A percentile compares a stretch with the other conserved stretches of the same genome.
Conservation (phyloP, 2,113 vertebrate genomes). For the Orycteropus afer region DNA sequence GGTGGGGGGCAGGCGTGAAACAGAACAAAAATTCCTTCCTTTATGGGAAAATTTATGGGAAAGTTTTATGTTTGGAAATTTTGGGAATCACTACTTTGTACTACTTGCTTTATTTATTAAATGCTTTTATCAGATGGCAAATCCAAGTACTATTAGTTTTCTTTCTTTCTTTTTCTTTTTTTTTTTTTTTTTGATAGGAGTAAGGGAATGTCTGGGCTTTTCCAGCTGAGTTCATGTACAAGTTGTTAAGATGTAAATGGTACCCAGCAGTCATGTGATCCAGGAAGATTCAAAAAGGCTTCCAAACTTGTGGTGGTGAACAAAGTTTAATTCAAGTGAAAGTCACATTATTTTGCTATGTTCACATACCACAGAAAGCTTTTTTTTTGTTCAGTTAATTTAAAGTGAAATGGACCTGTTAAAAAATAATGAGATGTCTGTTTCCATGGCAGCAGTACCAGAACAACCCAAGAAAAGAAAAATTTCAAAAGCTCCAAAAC, state of each 20-base stretch:
- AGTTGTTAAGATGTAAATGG: neutral
- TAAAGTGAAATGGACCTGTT: slow-evolving; percentile 48
- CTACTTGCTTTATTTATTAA: neutral
- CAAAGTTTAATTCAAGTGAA: slow-evolving; percentile 44
- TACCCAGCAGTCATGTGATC: neutral
- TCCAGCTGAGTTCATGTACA: neutral
- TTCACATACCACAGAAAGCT: slow-evolving; percentile 12
- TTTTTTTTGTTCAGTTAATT: slow-evolving; percentile 46
- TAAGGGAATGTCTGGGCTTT: neutral
- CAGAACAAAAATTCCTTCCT: neutral
- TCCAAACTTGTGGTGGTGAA: neutral
- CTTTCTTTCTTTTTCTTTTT: neutral
- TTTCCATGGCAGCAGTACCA: slow-evolving; percentile 55
- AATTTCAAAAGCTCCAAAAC: slow-evolving; percentile 52
- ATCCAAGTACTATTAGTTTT: neutral
- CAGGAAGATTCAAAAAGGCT: neutral
- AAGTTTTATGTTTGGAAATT: neutral
- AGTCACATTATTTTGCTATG: slow-evolving; percentile 27
- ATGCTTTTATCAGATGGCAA: neutral
- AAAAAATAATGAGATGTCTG: slow-evolving; percentile 59
- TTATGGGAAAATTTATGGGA: neutral
- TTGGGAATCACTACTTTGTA: neutral
- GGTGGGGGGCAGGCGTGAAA: neutral
- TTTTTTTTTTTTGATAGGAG: neutral
- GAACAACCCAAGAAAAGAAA: slow-evolving; percentile 12